Evolutionary conservation across 2,113 vertebrate species (phyloP).

Genomic region (Noturus placidus): DNA sequence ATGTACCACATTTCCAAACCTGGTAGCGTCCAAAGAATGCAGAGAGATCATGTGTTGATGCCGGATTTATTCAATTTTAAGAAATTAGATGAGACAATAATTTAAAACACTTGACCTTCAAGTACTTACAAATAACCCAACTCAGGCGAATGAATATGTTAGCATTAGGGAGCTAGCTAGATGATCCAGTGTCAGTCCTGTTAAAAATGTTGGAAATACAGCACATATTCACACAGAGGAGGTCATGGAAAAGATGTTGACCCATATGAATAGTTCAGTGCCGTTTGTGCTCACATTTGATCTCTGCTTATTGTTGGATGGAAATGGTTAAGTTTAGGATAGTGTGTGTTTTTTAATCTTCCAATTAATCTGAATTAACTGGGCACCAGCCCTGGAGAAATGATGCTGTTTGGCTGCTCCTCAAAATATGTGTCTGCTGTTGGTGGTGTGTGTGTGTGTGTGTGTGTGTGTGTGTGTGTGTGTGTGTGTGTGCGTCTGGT

Average conservation of each 20-base stretch:
- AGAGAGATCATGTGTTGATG: not conserved
- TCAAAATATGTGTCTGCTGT: slow-evolving; percentile 42
- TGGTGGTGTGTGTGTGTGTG: slow-evolving; percentile 44
- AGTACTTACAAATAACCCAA: not conserved
- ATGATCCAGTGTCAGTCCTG: not conserved
- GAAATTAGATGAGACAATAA: not conserved
- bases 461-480: slow-evolving; percentile 30
- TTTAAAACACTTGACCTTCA: not conserved
- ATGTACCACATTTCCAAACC: not conserved
- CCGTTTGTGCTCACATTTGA: not conserved
- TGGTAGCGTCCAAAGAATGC: not conserved
- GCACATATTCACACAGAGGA: not conserved
- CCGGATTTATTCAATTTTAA: not conserved
- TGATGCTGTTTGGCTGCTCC: slow-evolving; percentile 40
- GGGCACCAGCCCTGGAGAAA: slow-evolving; percentile 39
- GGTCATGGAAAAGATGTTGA: not conserved
- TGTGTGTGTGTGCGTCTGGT: slow-evolving; percentile 8
- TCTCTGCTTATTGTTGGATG: not conserved
- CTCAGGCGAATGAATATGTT: not conserved
- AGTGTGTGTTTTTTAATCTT: slow-evolving; percentile 54
- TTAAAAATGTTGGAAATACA: not conserved
- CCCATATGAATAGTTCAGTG: not conserved
- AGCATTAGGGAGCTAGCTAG: not conserved
- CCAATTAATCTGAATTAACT: slow-evolving; percentile 50
- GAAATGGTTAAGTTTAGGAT: slow-evolving; percentile 46